Conservation (phyloP, 1,140 invertebrate species). For the Brachystomella parvula region DNA sequence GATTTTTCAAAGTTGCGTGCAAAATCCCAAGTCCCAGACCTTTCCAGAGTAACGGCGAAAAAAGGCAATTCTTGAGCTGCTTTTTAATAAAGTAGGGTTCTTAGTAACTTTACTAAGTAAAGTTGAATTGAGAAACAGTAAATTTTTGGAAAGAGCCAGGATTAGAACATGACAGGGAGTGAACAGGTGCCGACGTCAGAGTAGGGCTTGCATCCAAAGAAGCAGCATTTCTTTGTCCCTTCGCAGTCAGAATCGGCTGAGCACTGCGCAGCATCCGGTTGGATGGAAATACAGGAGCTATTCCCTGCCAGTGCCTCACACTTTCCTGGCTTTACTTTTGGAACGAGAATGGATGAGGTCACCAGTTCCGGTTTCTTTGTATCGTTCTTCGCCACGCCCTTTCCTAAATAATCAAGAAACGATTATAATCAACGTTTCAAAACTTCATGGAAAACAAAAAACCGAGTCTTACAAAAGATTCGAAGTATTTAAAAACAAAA, state of each 20-base stretch:
- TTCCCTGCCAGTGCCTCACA: neutral
- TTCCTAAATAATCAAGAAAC: neutral
- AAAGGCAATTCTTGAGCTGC: too few species aligned
- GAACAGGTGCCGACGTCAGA: neutral
- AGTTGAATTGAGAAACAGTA: too few species aligned
- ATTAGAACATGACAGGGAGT: neutral
- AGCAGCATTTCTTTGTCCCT: constrained; percentile 10
- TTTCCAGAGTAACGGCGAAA: too few species aligned
- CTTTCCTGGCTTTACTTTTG: constrained; percentile 3
- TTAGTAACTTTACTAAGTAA: too few species aligned
- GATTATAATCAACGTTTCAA: neutral
- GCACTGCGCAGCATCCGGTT: constrained; percentile 1
- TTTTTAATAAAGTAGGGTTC: too few species aligned
- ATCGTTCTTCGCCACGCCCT: neutral
- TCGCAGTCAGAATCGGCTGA: neutral
- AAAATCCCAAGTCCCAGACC: too few species aligned
- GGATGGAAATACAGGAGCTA: neutral
- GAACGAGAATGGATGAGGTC: neutral
- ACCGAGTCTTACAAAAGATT: neutral
- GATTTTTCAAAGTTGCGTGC: too few species aligned
- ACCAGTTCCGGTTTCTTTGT: neutral
- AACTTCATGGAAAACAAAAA: neutral
- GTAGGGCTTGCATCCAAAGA: constrained; percentile 2
- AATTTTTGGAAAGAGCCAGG: neutral
- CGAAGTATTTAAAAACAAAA: neutral